Evolutionary conservation across 2,888 invertebrate species (phyloP).

Genomic region (Cataglyphis rosenhaueri): DNA sequence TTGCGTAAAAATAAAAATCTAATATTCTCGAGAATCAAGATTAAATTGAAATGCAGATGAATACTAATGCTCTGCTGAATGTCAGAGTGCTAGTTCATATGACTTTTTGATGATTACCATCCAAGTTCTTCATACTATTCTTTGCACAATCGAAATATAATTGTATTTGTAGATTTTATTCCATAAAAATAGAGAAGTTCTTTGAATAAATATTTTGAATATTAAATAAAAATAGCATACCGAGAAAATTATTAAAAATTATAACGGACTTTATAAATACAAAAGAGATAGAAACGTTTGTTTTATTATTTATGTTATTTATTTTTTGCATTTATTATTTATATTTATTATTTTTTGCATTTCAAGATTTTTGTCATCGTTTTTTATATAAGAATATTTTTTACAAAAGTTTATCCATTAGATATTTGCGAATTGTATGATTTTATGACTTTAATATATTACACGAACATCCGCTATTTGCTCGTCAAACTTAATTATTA

Average conservation of each 20-base stretch:
- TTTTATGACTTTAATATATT: too few relatives aligned
- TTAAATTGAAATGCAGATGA: constrained; percentile 59
- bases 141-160: not conserved
- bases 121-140: not conserved
- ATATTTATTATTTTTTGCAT: too few relatives aligned
- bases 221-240: not conserved
- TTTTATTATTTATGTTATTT: too few relatives aligned
- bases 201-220: not conserved
- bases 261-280: not conserved
- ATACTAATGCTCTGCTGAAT: constrained; percentile 73
- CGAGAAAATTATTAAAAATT: not conserved
- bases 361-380: too few relatives aligned
- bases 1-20: constrained; percentile 63
- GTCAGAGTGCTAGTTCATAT: constrained; percentile 47
- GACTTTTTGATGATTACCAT: not conserved
- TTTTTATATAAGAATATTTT: too few relatives aligned
- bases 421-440: too few relatives aligned
- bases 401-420: too few relatives aligned
- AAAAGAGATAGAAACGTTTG: too few relatives aligned
- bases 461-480: too few relatives aligned
- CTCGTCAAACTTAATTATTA: too few relatives aligned
- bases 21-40: constrained; percentile 75
- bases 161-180: not conserved
- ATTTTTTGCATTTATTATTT: too few relatives aligned
- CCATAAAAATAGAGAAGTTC: not conserved